phyloP scores from a whole-genome alignment of 2,113 vertebrate genomes.

The Hippocampus guttulatus region DNA sequence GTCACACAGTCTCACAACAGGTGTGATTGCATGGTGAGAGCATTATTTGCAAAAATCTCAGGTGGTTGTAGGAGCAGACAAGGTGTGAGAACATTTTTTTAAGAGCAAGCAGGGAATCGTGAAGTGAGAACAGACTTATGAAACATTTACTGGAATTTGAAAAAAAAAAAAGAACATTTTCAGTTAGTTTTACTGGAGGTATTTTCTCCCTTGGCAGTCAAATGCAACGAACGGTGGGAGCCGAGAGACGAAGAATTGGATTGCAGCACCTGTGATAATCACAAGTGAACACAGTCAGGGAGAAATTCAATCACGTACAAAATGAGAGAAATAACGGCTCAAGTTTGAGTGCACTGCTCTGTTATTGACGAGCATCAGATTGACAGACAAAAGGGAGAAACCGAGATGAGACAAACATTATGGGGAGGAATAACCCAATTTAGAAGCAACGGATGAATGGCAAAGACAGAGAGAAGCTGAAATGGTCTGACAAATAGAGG shows the following conservation, averaged over 20 bases:
- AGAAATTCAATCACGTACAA: constrained; percentile 22
- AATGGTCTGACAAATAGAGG: neutral
- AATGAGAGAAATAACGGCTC: constrained; percentile 18
- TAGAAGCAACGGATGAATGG: constrained; percentile 11
- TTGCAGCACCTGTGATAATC: constrained; percentile 29
- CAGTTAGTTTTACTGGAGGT: neutral
- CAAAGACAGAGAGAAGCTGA: constrained; percentile 9
- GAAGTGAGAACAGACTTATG: neutral
- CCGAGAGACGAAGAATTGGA: constrained; percentile 31
- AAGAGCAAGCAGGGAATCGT: neutral
- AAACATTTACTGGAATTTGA: neutral
- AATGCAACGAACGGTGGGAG: constrained; percentile 22
- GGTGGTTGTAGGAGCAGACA: neutral
- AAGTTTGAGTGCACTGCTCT: constrained; percentile 32
- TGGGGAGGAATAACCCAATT: constrained; percentile 20
- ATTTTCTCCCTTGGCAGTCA: constrained; percentile 6
- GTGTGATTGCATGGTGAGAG: neutral
- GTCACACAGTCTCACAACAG: neutral
- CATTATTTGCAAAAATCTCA: neutral
- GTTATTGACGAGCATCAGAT: constrained; percentile 18
- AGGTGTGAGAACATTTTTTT: neutral
- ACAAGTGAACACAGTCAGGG: constrained; percentile 18
- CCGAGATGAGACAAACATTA: constrained; percentile 11
- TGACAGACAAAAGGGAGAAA: constrained; percentile 28
- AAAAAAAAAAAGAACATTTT: neutral